A percentile compares a stretch with the other conserved stretches of the same genome.
These are phyloP conservation scores for Cathartes aura DNA, from an alignment of 2,113 vertebrate species.

Conservation along the genomic window DNA sequence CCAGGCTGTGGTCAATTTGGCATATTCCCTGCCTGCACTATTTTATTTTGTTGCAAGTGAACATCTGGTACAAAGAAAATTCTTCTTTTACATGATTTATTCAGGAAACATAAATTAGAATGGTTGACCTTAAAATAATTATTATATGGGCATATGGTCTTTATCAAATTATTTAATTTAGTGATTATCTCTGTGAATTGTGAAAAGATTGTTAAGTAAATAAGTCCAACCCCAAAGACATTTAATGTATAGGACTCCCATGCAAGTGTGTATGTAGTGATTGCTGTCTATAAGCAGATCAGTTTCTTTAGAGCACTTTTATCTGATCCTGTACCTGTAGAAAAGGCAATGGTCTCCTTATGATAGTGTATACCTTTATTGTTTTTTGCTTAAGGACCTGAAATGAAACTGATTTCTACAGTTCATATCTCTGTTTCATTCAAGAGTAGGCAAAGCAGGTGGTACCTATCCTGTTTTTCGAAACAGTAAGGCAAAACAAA, in stretches of 20 bases:
- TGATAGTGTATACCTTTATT: background rate
- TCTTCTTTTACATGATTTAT: background rate
- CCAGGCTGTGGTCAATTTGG: background rate
- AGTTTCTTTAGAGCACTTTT: background rate
- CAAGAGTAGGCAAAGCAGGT: background rate
- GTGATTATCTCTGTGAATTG: background rate
- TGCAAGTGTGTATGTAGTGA: background rate
- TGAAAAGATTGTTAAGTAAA: background rate
- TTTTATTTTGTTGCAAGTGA: background rate
- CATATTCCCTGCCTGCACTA: background rate
- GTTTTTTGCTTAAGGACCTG: background rate
- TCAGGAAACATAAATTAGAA: background rate
- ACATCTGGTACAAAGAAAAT: background rate
- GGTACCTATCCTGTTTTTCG: background rate
- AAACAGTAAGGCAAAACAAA: background rate
- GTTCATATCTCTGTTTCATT: background rate
- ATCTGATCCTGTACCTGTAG: background rate
- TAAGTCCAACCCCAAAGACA: background rate
- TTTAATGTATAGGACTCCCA: background rate
- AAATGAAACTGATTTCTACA: background rate
- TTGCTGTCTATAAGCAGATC: background rate
- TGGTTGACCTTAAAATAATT: background rate
- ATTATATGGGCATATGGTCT: background rate
- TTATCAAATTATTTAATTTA: background rate
- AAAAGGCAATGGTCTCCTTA: background rate